Conservation (phyloP, 2,113 vertebrate genomes). For the Phalacrocorax pelagicus region DNA sequence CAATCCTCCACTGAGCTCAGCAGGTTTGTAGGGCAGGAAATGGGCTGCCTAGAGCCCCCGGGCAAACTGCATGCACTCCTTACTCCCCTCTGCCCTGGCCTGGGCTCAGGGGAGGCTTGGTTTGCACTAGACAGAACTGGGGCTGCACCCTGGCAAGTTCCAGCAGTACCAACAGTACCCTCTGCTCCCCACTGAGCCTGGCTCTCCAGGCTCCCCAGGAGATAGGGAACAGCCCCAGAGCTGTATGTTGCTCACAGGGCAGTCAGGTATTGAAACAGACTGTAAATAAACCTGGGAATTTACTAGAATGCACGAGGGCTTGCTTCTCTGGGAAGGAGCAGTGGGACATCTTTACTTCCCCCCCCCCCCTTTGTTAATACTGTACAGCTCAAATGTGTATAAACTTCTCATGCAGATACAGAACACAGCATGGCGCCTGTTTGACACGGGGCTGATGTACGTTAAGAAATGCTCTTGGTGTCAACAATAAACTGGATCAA, state of each 20-base stretch:
- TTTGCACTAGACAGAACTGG: not conserved
- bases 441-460: conserved; percentile 15
- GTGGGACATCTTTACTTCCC: not conserved
- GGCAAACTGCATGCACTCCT: not conserved
- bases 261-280: not conserved
- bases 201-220: not conserved
- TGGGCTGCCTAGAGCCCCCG: not conserved
- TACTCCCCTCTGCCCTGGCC: not conserved
- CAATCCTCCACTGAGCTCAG: not conserved
- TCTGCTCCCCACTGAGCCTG: not conserved
- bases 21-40: not conserved
- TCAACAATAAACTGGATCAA: conserved; percentile 55
- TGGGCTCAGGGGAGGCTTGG: not conserved
- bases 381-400: conserved; percentile 46
- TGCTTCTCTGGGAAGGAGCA: conserved; percentile 13
- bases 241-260: not conserved
- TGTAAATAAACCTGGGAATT: conserved; percentile 24
- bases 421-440: conserved; percentile 36
- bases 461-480: conserved; percentile 9
- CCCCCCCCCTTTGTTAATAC: not conserved
- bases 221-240: not conserved
- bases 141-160: not conserved
- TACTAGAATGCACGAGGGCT: not conserved
- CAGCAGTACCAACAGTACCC: not conserved
- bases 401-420: conserved; percentile 36